Percentiles rank a stretch among this genome's conserved stretches.
These are phyloP conservation scores for Pseudorhiza aurosa DNA, from an alignment of 30 jellyfish, hydroid and myxozoan species.

Conservation along the genomic window DNA sequence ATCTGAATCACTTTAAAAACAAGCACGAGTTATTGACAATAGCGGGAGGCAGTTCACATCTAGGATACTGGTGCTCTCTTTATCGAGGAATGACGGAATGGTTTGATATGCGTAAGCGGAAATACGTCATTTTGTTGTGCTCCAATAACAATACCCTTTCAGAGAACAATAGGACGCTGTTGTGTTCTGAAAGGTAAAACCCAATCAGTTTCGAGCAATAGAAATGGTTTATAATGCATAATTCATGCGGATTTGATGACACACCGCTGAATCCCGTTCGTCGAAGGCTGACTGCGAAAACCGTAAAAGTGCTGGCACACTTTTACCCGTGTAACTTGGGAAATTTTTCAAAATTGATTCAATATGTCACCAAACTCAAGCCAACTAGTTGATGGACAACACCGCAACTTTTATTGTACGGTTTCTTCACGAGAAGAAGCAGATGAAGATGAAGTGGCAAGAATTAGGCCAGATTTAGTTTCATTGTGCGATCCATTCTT, in stretches of 20 bases:
- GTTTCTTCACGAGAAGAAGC: background rate
- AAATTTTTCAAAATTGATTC: background rate
- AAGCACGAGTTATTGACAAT: too few relatives aligned
- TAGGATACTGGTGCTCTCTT: too few relatives aligned
- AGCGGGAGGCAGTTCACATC: too few relatives aligned
- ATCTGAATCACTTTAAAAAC: too few relatives aligned
- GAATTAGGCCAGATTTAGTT: background rate
- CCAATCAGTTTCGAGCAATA: background rate
- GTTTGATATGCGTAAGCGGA: background rate
- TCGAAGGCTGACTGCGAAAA: too few relatives aligned
- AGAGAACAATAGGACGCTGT: background rate
- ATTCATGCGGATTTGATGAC: background rate
- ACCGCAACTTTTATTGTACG: background rate
- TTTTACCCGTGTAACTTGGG: too few relatives aligned
- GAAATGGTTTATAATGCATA: background rate
- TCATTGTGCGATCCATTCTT: constrained; percentile 7
- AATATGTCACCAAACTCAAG: constrained; percentile 36
- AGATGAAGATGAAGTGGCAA: background rate
- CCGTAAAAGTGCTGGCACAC: too few relatives aligned
- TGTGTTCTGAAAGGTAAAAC: background rate
- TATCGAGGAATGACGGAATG: background rate
- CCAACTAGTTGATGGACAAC: background rate
- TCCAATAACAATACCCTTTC: background rate
- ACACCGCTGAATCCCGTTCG: too few relatives aligned
- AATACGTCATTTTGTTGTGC: background rate